Percentiles rank a stretch among this genome's conserved stretches.
Evolutionary conservation across 1,140 invertebrate genomes (phyloP).

Genomic region (Onthophagus taurus): DNA sequence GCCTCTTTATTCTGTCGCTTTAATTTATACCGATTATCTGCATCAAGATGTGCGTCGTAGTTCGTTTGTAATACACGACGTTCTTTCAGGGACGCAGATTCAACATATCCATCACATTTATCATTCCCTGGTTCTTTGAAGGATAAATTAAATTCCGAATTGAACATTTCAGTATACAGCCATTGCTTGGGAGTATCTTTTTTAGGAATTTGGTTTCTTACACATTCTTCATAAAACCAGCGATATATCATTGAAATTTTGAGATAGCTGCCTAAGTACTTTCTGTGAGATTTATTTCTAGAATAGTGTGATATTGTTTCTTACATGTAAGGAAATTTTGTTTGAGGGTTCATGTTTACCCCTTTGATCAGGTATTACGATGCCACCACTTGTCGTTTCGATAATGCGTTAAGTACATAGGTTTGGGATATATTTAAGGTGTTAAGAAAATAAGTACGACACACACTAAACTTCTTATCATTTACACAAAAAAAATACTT

Average conservation of each 20-base stretch:
- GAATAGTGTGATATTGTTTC: no score
- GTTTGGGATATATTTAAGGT: no score
- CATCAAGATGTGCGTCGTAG: constrained; percentile 7
- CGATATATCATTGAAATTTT: constrained; percentile 11
- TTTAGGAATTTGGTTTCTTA: not conserved
- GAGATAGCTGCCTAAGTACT: constrained; percentile 4
- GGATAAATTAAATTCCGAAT: constrained; percentile 8
- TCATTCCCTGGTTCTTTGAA: not conserved
- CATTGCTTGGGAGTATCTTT: constrained; percentile 11
- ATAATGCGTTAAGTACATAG: no score
- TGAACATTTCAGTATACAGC: constrained; percentile 10
- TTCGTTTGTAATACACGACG: constrained; percentile 1
- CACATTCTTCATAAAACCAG: constrained; percentile 8
- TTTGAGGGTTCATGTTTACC: no score
- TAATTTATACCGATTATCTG: constrained; percentile 4
- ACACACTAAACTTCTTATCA: no score
- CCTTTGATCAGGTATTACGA: no score
- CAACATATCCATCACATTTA: constrained; percentile 9
- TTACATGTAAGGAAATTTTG: no score
- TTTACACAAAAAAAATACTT: no score
- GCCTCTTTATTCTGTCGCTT: not conserved
- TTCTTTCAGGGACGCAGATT: constrained; percentile 1
- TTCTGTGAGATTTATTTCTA: no score
- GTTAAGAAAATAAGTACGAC: no score
- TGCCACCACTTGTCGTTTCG: not conserved